phyloP scores from a whole-genome alignment of 2,888 invertebrate species.

The Tipula confusa region DNA sequence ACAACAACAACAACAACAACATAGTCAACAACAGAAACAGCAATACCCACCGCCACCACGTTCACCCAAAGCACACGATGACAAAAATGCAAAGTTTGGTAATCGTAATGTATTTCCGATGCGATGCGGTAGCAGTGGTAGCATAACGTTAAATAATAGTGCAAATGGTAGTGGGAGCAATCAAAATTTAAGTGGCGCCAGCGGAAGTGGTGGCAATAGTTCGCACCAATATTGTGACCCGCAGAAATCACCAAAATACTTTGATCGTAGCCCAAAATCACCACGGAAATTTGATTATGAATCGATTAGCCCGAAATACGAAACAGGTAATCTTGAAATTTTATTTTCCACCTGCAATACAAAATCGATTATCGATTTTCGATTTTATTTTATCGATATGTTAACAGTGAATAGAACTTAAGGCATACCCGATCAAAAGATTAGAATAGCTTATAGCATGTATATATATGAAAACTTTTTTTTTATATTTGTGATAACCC shows the following conservation, averaged over 20 bases:
- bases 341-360: neutral
- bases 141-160: neutral
- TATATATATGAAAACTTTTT: neutral
- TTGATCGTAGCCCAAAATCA: conserved; percentile 53
- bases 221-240: neutral
- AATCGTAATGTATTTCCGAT: conserved; percentile 6
- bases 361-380: neutral
- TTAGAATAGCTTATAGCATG: neutral
- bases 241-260: conserved; percentile 16
- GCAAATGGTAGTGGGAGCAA: neutral
- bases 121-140: neutral
- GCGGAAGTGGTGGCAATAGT: neutral
- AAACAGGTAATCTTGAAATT: conserved; percentile 35
- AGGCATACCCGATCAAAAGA: neutral
- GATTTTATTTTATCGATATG: neutral
- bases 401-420: neutral
- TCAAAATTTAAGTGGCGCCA: neutral
- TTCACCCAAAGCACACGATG: conserved; percentile 40
- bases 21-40: neutral
- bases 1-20: neutral
- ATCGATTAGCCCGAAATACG: conserved; percentile 45
- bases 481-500: neutral
- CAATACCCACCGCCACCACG: conserved; percentile 15
- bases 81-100: neutral
- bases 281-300: conserved; percentile 59